Percentiles rank a stretch among this genome's conserved stretches.
Conservation (phyloP, 2,797 vertebrate genomes). For the Antrozous pallidus region DNA sequence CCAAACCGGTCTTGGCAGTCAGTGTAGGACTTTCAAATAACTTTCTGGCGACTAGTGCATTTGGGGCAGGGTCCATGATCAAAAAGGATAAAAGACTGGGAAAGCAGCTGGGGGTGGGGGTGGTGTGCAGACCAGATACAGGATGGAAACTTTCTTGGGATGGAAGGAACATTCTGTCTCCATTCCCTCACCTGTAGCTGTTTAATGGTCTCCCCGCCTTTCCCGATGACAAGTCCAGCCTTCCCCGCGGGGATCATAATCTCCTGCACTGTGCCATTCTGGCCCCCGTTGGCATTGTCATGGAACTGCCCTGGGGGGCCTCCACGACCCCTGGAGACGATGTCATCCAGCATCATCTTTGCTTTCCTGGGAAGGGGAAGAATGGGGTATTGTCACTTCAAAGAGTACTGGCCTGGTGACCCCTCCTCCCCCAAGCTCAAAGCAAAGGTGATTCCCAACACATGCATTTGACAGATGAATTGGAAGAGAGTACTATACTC, state of each 20-base stretch:
- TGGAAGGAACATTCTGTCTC: background rate
- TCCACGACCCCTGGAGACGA: constrained; percentile 91
- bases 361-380: constrained; percentile 86
- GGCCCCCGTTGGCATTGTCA: constrained; percentile 88
- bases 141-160: background rate
- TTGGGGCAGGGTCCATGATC: background rate
- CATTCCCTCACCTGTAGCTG: constrained; percentile 89
- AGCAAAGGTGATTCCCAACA: background rate
- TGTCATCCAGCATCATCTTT: constrained; percentile 93
- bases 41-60: background rate
- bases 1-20: too few species aligned
- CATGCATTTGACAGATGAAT: background rate
- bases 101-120: background rate
- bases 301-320: constrained; percentile 89
- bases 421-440: background rate
- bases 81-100: background rate
- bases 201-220: constrained; percentile 96
- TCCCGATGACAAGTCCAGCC: constrained; percentile 94
- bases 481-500: accelerated
- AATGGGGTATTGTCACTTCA: accelerated
- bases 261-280: constrained; percentile 93
- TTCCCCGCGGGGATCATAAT: constrained; percentile 88
- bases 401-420: too few species aligned
- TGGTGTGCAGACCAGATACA: background rate
- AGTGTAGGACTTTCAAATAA: background rate